Evolutionary conservation across 2,113 vertebrate species (phyloP).

Genomic region (Ammodytes dubius): DNA sequence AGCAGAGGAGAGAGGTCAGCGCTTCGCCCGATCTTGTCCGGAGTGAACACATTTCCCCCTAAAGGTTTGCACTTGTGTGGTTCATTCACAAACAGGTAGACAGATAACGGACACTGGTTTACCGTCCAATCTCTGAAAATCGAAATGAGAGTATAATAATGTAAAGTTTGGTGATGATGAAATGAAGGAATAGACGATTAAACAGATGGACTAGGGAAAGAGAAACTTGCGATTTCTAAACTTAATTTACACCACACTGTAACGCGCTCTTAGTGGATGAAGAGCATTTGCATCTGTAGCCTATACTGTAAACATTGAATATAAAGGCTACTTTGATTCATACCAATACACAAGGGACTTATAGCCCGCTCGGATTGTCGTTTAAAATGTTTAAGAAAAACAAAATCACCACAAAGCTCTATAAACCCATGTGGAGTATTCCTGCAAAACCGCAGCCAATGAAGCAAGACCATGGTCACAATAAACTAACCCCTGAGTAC

Average conservation of each 20-base stretch:
- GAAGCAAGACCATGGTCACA: slow-evolving; percentile 20
- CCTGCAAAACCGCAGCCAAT: not conserved
- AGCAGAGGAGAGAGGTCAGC: slow-evolving; percentile 37
- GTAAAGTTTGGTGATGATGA: not conserved
- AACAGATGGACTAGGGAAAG: not conserved
- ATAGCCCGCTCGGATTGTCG: not conserved
- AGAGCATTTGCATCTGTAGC: not conserved
- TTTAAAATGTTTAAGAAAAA: not conserved
- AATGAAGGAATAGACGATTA: not conserved
- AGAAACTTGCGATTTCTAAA: not conserved
- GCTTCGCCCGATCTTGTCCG: slow-evolving; percentile 14
- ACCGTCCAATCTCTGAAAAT: too few species aligned
- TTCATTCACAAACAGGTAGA: not conserved
- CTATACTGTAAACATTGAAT: not conserved
- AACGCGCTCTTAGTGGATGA: not conserved
- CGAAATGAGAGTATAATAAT: not conserved
- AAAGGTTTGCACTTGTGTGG: too few species aligned
- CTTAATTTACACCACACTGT: not conserved
- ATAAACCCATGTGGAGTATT: not conserved
- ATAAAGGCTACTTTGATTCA: not conserved
- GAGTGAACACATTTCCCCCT: slow-evolving; percentile 1
- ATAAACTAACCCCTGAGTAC: slow-evolving; percentile 22
- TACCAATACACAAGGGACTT: not conserved
- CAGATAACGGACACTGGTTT: too few species aligned
- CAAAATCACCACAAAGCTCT: not conserved